phyloP scores from a whole-genome alignment of 1,140 invertebrate genomes.

The Drosophila tropicalis region DNA sequence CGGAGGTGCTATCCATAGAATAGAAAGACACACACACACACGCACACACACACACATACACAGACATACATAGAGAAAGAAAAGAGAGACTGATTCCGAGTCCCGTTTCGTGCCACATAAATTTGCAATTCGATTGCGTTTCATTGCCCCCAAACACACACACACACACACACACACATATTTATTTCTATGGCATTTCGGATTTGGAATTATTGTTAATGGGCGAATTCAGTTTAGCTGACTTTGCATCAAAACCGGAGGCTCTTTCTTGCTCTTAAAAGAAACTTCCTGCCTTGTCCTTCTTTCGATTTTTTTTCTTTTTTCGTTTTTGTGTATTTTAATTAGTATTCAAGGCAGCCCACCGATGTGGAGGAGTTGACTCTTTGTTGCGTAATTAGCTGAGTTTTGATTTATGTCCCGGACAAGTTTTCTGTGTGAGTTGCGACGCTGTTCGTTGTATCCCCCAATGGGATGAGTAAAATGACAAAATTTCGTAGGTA shows the following conservation, averaged over 20 bases:
- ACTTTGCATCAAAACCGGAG: slow-evolving; percentile 40
- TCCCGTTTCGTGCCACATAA: slow-evolving; percentile 65
- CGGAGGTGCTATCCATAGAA: slow-evolving; percentile 19
- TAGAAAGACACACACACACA: slow-evolving; percentile 30
- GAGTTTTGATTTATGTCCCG: slow-evolving; percentile 78
- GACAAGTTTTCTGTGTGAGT: slow-evolving; percentile 36
- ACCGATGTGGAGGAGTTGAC: slow-evolving; percentile 46
- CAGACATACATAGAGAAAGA: neutral
- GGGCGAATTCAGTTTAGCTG: slow-evolving; percentile 61
- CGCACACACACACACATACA: neutral
- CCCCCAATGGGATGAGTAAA: slow-evolving; percentile 14
- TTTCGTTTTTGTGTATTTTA: slow-evolving; percentile 67
- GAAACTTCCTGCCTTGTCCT: slow-evolving; percentile 21
- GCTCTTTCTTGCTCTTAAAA: slow-evolving; percentile 11
- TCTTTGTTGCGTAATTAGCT: slow-evolving; percentile 82
- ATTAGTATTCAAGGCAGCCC: slow-evolving; percentile 59
- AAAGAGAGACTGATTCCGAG: slow-evolving; percentile 7
- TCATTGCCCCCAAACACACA: slow-evolving; percentile 57
- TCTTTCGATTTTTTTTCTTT: neutral
- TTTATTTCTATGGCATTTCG: slow-evolving; percentile 53
- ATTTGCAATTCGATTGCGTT: slow-evolving; percentile 76
- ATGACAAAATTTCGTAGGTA: slow-evolving; percentile 63
- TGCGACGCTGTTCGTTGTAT: neutral
- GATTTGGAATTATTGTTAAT: slow-evolving; percentile 74
- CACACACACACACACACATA: slow-evolving; percentile 9